phyloP scores from a whole-genome alignment of 2,113 vertebrate species.

The Camelus bactrianus region DNA sequence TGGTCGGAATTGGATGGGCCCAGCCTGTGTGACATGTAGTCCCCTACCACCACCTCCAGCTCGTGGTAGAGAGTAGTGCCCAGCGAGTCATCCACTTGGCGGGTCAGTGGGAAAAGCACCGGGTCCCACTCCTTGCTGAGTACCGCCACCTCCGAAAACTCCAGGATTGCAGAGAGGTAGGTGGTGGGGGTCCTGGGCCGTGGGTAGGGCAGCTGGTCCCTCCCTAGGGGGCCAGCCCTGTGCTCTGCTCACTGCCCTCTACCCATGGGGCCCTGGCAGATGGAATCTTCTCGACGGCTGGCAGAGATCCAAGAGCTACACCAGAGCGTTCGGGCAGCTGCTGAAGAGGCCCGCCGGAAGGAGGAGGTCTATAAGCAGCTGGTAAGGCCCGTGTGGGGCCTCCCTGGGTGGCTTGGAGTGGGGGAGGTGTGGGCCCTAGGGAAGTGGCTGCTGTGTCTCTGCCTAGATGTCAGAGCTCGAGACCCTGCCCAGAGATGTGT shows the following conservation, averaged over 20 bases:
- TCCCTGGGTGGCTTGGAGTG: not conserved
- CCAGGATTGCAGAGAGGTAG: slow-evolving; percentile 91
- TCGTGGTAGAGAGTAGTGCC: slow-evolving; percentile 91
- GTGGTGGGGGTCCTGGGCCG: not conserved
- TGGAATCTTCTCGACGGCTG: slow-evolving; percentile 92
- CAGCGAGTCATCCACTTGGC: slow-evolving; percentile 91
- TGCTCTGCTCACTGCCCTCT: slow-evolving; percentile 50
- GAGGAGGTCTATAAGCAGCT: slow-evolving; percentile 93
- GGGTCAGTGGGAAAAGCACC: slow-evolving; percentile 95
- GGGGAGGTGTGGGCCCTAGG: not conserved
- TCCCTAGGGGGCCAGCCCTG: not conserved
- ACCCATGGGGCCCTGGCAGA: slow-evolving; percentile 79
- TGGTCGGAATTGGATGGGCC: not conserved
- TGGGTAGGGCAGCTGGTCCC: not conserved
- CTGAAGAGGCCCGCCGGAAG: slow-evolving; percentile 93
- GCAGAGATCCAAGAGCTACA: slow-evolving; percentile 93
- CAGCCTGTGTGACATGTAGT: not conserved
- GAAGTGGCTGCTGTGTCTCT: not conserved
- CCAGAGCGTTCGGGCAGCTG: slow-evolving; percentile 91
- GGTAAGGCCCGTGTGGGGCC: slow-evolving; percentile 78
- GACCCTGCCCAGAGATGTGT: slow-evolving; percentile 91
- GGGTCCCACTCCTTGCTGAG: slow-evolving; percentile 92
- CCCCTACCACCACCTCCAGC: slow-evolving; percentile 76
- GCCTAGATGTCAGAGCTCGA: slow-evolving; percentile 91
- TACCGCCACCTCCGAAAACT: slow-evolving; percentile 91